These are phyloP conservation scores for Cyclina sinensis DNA, from an alignment of 1,140 invertebrate species.

Conservation along the genomic window DNA sequence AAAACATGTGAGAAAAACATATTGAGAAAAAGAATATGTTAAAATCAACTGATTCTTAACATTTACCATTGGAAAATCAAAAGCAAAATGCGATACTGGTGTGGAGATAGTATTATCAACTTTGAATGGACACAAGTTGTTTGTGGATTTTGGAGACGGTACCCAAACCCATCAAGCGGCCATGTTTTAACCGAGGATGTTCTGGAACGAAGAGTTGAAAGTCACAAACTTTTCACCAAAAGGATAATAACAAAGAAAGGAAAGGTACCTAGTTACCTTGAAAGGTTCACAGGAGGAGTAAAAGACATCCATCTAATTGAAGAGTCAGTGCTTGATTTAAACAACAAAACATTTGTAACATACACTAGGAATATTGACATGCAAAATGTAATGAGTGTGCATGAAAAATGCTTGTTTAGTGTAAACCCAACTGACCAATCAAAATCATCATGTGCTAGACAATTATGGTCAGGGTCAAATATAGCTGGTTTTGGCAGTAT, in stretches of 20 bases:
- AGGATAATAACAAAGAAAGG: conserved; percentile 42
- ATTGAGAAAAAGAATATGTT: no score
- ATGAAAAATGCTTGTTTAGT: conserved; percentile 43
- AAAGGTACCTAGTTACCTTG: conserved; percentile 41
- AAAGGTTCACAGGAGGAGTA: conserved; percentile 48
- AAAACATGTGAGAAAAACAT: no score
- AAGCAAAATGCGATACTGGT: conserved; percentile 53
- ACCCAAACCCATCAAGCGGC: conserved; percentile 46
- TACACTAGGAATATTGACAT: conserved; percentile 64
- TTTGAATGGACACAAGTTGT: conserved; percentile 53
- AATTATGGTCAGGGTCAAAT: conserved; percentile 10
- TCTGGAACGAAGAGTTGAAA: conserved; percentile 6
- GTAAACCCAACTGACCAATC: neutral
- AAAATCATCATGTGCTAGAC: conserved; percentile 1
- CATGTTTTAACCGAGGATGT: conserved; percentile 53
- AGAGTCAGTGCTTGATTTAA: conserved; percentile 53
- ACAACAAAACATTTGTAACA: conserved; percentile 16
- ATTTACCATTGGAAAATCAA: no score
- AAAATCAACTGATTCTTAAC: no score
- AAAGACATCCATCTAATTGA: conserved; percentile 46
- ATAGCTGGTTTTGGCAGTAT: conserved; percentile 38
- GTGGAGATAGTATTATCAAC: neutral
- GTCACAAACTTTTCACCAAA: conserved; percentile 48
- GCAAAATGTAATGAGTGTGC: conserved; percentile 43
- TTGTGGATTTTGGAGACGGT: conserved; percentile 44